Evolutionary conservation across 2,113 vertebrate genomes (phyloP).

Genomic region (Toxotes chatareus): DNA sequence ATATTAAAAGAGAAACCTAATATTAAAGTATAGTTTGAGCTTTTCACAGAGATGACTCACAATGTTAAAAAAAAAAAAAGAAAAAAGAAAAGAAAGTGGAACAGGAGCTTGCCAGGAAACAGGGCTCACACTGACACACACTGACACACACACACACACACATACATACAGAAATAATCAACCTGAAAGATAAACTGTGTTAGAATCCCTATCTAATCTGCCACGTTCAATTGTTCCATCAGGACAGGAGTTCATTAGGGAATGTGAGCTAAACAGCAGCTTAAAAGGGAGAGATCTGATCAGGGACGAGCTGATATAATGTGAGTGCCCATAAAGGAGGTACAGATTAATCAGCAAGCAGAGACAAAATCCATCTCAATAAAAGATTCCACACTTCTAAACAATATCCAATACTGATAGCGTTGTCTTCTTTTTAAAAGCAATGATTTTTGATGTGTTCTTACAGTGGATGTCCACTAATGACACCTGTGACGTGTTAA

Average conservation of each 20-base stretch:
- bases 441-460: background rate
- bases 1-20: background rate
- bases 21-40: background rate
- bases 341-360: conserved; percentile 37
- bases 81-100: background rate
- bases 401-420: background rate
- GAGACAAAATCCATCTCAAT: conserved; percentile 12
- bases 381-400: background rate
- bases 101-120: background rate
- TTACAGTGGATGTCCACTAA: background rate
- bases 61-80: background rate
- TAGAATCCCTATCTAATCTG: conserved; percentile 51
- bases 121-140: background rate
- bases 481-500: background rate
- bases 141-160: background rate
- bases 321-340: background rate
- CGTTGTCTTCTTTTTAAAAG: background rate
- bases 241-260: conserved; percentile 48
- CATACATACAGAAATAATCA: conserved; percentile 27
- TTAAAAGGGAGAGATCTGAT: conserved; percentile 35
- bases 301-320: conserved; percentile 25
- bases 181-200: conserved; percentile 43
- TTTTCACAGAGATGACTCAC: background rate
- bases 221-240: conserved; percentile 45
- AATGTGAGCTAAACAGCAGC: conserved; percentile 47